phyloP scores from a whole-genome alignment of 2,888 invertebrate species.

The Tipula vernalis region DNA sequence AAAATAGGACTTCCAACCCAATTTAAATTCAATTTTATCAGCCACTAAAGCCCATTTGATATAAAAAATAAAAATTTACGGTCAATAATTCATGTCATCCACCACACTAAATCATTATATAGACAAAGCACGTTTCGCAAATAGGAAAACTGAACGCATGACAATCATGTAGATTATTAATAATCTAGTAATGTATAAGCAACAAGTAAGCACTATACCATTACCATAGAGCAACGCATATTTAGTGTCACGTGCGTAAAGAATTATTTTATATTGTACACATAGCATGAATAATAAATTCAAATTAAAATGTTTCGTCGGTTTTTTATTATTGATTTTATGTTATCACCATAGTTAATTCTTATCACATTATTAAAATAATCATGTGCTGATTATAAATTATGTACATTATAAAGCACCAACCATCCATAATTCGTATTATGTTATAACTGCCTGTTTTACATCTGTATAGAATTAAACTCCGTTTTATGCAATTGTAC shows the following conservation, averaged over 20 bases:
- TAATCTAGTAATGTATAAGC: background rate
- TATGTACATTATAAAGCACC: background rate
- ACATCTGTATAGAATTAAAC: too few relatives aligned
- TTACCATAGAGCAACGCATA: background rate
- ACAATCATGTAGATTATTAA: background rate
- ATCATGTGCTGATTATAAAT: background rate
- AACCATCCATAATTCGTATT: too few relatives aligned
- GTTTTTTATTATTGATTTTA: background rate
- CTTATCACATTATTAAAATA: background rate
- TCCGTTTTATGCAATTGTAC: too few relatives aligned
- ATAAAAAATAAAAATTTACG: too few relatives aligned
- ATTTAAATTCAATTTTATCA: too few relatives aligned
- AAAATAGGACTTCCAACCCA: too few relatives aligned
- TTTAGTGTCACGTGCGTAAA: background rate
- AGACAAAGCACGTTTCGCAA: background rate
- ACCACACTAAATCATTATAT: background rate
- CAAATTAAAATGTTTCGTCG: background rate
- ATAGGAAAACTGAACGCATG: background rate
- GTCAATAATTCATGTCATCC: background rate
- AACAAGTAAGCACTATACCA: background rate
- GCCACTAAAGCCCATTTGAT: too few relatives aligned
- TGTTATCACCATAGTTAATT: background rate
- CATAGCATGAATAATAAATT: background rate
- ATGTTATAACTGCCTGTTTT: too few relatives aligned
- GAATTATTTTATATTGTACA: background rate